These are phyloP conservation scores for Hofmannophila pseudospretella DNA, from an alignment of 2,888 invertebrate species.

Conservation along the genomic window DNA sequence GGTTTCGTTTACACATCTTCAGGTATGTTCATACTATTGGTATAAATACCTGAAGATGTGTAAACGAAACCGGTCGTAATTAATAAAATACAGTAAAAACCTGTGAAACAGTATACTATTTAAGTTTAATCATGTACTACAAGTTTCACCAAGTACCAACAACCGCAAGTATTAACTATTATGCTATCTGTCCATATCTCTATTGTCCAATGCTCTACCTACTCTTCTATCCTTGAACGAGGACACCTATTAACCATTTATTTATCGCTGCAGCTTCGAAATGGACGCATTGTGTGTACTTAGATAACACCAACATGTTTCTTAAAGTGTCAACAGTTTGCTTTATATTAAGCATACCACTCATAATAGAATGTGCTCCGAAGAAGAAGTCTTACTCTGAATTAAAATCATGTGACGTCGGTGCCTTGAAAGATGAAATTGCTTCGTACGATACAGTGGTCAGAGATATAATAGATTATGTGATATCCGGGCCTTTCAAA, in stretches of 20 bases:
- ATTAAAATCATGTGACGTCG: slow-evolving; percentile 15
- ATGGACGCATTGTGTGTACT: background rate
- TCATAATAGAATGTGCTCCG: slow-evolving; percentile 20
- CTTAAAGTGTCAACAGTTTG: slow-evolving; percentile 1
- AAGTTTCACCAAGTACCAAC: no score
- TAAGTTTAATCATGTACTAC: no score
- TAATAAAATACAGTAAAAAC: no score
- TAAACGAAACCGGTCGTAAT: no score
- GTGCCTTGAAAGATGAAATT: slow-evolving; percentile 73
- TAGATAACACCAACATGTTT: slow-evolving; percentile 3
- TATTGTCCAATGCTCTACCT: background rate
- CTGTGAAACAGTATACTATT: no score
- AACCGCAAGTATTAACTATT: background rate
- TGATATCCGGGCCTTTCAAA: slow-evolving; percentile 70
- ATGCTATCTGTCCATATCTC: background rate
- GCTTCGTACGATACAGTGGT: slow-evolving; percentile 73
- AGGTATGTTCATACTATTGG: no score
- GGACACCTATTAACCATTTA: slow-evolving; percentile 3
- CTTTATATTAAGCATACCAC: background rate
- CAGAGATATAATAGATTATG: slow-evolving; percentile 68
- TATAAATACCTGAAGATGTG: no score
- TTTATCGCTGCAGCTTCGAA: background rate
- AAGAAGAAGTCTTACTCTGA: slow-evolving; percentile 24
- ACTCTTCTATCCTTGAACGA: background rate
- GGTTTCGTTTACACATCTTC: no score